Percentiles rank a stretch among this genome's conserved stretches.
These are phyloP conservation scores for Brachionus calyciflorus DNA, from an alignment of 1,140 invertebrate species.

Conservation along the genomic window DNA sequence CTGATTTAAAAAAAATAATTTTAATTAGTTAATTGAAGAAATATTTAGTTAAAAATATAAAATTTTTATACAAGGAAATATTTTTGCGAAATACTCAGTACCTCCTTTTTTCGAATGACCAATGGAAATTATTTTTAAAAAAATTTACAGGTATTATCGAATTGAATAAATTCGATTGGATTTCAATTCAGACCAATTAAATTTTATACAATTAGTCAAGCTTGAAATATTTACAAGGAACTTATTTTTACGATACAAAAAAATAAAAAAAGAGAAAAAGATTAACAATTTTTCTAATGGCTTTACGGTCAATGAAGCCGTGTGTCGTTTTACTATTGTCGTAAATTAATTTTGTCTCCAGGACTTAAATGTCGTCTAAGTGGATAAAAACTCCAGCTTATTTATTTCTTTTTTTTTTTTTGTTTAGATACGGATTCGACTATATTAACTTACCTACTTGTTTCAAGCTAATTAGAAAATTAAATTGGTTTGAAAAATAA, in stretches of 20 bases:
- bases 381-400: constrained; percentile 37
- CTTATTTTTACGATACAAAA: too few species aligned
- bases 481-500: too few species aligned
- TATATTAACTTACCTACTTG: too few species aligned
- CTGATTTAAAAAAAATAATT: background rate
- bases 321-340: constrained; percentile 29
- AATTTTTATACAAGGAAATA: background rate
- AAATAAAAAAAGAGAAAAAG: too few species aligned
- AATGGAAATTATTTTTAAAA: too few species aligned
- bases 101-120: too few species aligned
- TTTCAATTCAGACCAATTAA: background rate
- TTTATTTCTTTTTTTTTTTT: too few species aligned
- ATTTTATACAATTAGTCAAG: constrained; percentile 1
- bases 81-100: background rate
- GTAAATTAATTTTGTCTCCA: constrained; percentile 14
- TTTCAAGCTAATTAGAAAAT: too few species aligned
- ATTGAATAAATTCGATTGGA: too few species aligned
- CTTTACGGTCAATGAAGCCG: constrained; percentile 43
- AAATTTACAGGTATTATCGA: background rate
- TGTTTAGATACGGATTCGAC: constrained; percentile 9
- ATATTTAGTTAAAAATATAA: background rate
- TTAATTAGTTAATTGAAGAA: constrained; percentile 44
- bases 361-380: constrained; percentile 40
- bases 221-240: background rate
- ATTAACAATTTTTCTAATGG: background rate